A percentile compares a stretch with the other conserved stretches of the same genome.
phyloP scores from a whole-genome alignment of 1,140 invertebrate genomes.

The Hypsibius dujardini region DNA sequence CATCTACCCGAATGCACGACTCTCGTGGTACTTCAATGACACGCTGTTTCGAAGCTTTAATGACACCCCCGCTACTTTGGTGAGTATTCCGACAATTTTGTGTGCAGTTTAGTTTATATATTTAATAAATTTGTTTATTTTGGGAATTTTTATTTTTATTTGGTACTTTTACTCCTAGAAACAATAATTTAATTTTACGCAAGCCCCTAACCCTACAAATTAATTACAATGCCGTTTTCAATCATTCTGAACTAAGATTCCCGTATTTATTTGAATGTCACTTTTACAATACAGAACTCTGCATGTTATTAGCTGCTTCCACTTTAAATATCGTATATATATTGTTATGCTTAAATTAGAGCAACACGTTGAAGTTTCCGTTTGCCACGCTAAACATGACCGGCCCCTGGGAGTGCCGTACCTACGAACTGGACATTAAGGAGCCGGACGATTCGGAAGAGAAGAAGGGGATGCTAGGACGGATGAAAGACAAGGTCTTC shows the following conservation, averaged over 20 bases:
- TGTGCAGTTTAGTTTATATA: no score
- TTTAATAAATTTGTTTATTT: no score
- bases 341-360: not conserved
- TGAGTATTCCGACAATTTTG: not conserved
- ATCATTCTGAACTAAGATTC: no score
- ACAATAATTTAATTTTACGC: not conserved
- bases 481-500: not conserved
- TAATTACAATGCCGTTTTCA: no score
- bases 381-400: conserved; percentile 7
- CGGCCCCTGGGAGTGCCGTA: not conserved
- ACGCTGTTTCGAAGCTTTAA: not conserved
- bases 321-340: no score
- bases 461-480: not conserved
- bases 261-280: no score
- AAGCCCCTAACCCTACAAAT: no score
- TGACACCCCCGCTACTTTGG: conserved; percentile 9
- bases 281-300: no score
- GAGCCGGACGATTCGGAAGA: not conserved
- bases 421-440: conserved; percentile 2
- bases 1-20: not conserved
- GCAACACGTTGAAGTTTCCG: conserved; percentile 2
- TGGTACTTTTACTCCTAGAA: not conserved
- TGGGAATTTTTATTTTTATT: not conserved
- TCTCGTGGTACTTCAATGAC: conserved; percentile 13
- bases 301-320: no score